These are phyloP conservation scores for Cheilosia soror DNA, from an alignment of 2,888 invertebrate species.

Conservation along the genomic window DNA sequence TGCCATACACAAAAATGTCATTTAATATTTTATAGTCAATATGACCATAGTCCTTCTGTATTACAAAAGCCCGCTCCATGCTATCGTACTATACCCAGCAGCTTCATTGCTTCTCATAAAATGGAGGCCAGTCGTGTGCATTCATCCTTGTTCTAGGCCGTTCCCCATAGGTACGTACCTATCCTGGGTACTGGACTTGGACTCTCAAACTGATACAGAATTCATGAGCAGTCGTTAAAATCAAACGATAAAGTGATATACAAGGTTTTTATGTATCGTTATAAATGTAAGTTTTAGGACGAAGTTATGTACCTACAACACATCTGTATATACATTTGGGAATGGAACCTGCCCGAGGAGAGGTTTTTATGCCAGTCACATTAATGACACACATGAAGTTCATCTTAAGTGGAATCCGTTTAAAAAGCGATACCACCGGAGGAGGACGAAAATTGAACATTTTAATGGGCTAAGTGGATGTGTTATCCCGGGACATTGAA, in stretches of 20 bases:
- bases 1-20: slow-evolving; percentile 3
- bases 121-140: slow-evolving; percentile 1
- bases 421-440: slow-evolving; percentile 14
- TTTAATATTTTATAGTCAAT: slow-evolving; percentile 7
- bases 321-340: slow-evolving; percentile 43
- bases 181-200: background rate
- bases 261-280: slow-evolving; percentile 24
- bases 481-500: background rate
- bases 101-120: slow-evolving; percentile 17
- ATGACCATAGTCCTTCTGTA: slow-evolving; percentile 6
- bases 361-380: slow-evolving; percentile 53
- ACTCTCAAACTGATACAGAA: slow-evolving; percentile 16
- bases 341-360: background rate
- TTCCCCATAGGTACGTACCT: background rate
- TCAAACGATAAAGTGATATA: slow-evolving; percentile 62
- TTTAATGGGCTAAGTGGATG: slow-evolving; percentile 15
- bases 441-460: background rate
- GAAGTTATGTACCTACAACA: slow-evolving; percentile 31
- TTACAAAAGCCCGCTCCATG: background rate
- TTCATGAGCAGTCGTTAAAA: slow-evolving; percentile 65
- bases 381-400: slow-evolving; percentile 53
- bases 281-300: slow-evolving; percentile 41
- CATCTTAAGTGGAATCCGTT: slow-evolving; percentile 44
- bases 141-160: background rate
- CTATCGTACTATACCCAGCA: background rate